phyloP scores from a whole-genome alignment of 2,888 invertebrate species.

The Spatulosminthurus flaviceps region DNA sequence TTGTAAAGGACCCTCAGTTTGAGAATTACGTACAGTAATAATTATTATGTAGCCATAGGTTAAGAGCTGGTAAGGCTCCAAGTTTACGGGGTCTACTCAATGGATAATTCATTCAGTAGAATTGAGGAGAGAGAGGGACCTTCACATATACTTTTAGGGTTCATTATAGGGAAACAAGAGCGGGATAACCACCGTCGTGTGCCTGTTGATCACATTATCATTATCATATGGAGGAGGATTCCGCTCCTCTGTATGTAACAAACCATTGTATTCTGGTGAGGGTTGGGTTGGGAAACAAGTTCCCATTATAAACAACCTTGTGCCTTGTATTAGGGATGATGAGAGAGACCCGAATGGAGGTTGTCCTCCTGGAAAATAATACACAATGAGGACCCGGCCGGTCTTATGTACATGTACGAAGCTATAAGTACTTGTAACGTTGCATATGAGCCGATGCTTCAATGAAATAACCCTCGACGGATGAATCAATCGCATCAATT shows the following conservation, averaged over 20 bases:
- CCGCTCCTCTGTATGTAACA: background rate
- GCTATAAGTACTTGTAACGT: background rate
- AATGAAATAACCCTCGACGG: slow-evolving; percentile 3
- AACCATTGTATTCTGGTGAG: background rate
- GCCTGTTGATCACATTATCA: slow-evolving; percentile 50
- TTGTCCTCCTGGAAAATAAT: background rate
- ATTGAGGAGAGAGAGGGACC: background rate
- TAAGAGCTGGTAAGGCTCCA: background rate
- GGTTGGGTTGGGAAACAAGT: slow-evolving; percentile 1
- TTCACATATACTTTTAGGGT: slow-evolving; percentile 4
- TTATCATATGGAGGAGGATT: slow-evolving; percentile 26
- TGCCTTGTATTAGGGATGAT: slow-evolving; percentile 14
- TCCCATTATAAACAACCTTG: slow-evolving; percentile 4
- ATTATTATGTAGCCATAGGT: background rate
- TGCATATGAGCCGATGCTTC: background rate
- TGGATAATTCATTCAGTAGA: background rate
- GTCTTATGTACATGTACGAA: background rate
- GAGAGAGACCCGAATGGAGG: background rate
- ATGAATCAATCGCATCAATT: slow-evolving; percentile 14
- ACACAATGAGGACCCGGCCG: too few relatives aligned
- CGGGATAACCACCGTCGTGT: slow-evolving; percentile 40
- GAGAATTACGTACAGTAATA: background rate
- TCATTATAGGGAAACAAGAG: slow-evolving; percentile 17
- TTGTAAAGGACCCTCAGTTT: background rate
- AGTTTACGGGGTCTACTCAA: background rate